A percentile compares a stretch with the other conserved stretches of the same genome.
These are phyloP conservation scores for Bubalus kerabau DNA, from an alignment of 2,113 vertebrate genomes.

Conservation along the genomic window DNA sequence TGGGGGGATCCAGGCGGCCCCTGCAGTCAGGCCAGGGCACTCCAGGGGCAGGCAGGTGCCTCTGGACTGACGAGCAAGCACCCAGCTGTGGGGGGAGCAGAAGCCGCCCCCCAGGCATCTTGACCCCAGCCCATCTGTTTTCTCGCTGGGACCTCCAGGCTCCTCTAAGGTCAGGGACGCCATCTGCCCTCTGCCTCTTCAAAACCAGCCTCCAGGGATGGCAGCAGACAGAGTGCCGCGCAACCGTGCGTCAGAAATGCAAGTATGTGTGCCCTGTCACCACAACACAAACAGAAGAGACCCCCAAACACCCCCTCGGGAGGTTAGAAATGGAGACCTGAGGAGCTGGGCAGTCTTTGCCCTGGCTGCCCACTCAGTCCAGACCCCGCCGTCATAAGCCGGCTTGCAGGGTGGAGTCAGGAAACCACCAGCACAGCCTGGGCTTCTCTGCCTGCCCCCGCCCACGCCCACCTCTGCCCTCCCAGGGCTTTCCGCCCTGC, in stretches of 20 bases:
- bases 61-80: not conserved
- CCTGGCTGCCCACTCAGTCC: not conserved
- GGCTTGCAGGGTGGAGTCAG: accelerated
- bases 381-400: not conserved
- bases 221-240: not conserved
- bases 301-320: not conserved
- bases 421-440: not conserved
- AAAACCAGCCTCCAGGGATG: not conserved
- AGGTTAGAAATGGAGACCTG: not conserved
- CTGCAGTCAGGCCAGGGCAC: not conserved
- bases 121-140: not conserved
- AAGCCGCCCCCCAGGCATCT: not conserved
- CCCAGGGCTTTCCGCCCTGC: not conserved
- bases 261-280: not conserved
- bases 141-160: not conserved
- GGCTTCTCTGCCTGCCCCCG: not conserved
- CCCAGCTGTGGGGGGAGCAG: not conserved
- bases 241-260: not conserved
- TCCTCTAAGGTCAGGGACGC: not conserved
- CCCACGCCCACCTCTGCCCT: not conserved
- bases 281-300: not conserved
- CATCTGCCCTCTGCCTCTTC: not conserved
- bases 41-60: not conserved
- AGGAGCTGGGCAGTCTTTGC: not conserved
- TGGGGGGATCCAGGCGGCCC: not conserved